A percentile compares a stretch with the other conserved stretches of the same genome.
phyloP scores from a whole-genome alignment of 1,140 invertebrate species.

The Drosophila bifasciata region DNA sequence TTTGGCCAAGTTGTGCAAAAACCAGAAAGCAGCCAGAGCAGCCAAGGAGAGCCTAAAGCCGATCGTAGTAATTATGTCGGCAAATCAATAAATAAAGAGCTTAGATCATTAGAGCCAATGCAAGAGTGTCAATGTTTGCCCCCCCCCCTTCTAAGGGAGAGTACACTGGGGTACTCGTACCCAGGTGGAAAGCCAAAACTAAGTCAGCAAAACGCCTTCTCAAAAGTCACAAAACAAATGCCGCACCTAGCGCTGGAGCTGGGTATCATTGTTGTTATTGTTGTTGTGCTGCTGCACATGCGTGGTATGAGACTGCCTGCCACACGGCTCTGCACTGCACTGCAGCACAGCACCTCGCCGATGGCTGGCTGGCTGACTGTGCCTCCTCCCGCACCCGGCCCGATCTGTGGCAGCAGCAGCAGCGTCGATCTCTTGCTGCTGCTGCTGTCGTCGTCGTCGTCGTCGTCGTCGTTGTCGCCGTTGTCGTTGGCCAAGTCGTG shows the following conservation, averaged over 20 bases:
- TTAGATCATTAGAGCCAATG: slow-evolving; percentile 57
- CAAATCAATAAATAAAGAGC: slow-evolving; percentile 76
- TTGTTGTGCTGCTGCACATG: slow-evolving; percentile 64
- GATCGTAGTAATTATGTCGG: slow-evolving; percentile 64
- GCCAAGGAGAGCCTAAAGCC: slow-evolving; percentile 36
- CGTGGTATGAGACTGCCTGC: slow-evolving; percentile 55
- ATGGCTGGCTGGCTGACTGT: too few species aligned
- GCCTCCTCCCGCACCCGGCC: slow-evolving; percentile 11
- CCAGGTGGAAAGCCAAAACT: slow-evolving; percentile 49
- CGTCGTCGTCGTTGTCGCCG: slow-evolving; percentile 36
- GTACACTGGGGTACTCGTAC: slow-evolving; percentile 25
- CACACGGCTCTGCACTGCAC: too few species aligned
- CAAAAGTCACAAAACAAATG: slow-evolving; percentile 43
- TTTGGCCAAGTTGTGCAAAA: slow-evolving; percentile 19
- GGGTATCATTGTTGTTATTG: slow-evolving; percentile 48
- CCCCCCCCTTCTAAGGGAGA: slow-evolving; percentile 38
- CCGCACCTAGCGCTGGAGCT: slow-evolving; percentile 43
- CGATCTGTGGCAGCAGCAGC: slow-evolving; percentile 43
- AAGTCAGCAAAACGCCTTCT: slow-evolving; percentile 56
- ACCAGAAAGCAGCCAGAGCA: slow-evolving; percentile 28
- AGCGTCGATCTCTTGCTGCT: slow-evolving; percentile 17
- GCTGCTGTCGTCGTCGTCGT: slow-evolving; percentile 20
- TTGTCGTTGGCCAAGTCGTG: slow-evolving; percentile 24
- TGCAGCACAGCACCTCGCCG: too few species aligned
- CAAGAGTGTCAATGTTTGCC: slow-evolving; percentile 65